Conservation (phyloP, 2,888 invertebrate genomes). For the Enoplolaimus lenunculus region DNA sequence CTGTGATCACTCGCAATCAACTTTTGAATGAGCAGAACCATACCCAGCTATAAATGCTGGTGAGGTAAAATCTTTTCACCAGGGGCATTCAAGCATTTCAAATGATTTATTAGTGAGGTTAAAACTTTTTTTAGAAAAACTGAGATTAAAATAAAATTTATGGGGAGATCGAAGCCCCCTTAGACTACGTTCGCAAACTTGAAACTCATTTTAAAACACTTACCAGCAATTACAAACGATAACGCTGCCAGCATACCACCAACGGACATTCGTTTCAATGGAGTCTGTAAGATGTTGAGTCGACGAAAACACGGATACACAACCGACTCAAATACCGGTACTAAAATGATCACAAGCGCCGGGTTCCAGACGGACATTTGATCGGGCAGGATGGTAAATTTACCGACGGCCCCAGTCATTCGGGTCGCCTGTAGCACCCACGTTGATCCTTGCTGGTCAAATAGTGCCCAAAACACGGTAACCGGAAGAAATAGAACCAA, state of each 20-base stretch:
- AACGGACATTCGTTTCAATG: constrained; percentile 62
- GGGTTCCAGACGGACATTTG: constrained; percentile 68
- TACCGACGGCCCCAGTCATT: constrained; percentile 42
- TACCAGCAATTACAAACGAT: constrained; percentile 65
- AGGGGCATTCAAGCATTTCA: no score
- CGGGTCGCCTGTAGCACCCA: constrained; percentile 36
- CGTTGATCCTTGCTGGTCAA: constrained; percentile 43
- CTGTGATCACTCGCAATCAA: no score
- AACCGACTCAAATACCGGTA: constrained; percentile 45
- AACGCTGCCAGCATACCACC: constrained; percentile 71
- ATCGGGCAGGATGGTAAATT: constrained; percentile 53
- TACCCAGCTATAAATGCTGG: no score
- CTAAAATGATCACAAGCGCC: constrained; percentile 43
- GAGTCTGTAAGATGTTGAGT: background rate
- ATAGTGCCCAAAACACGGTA: constrained; percentile 47
- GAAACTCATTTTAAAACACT: no score
- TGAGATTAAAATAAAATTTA: no score
- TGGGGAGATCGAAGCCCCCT: no score
- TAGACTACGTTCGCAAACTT: no score
- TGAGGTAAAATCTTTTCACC: no score
- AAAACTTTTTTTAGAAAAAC: no score
- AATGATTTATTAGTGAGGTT: no score
- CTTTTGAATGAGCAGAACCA: no score
- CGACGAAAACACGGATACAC: constrained; percentile 41
- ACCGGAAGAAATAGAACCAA: constrained; percentile 44